Evolutionary conservation across 1,140 invertebrate species (phyloP).

Genomic region (Drosophila neocordata): DNA sequence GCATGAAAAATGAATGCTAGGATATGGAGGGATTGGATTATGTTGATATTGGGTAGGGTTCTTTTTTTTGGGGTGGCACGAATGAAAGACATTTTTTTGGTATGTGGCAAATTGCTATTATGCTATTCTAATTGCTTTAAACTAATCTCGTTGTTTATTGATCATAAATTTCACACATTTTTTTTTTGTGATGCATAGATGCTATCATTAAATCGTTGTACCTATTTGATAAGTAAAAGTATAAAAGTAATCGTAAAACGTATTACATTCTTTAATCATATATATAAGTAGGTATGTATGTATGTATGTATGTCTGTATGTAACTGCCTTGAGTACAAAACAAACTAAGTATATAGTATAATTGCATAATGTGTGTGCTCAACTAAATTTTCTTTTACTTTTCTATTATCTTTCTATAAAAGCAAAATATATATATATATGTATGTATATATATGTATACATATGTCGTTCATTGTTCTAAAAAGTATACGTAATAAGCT

Average conservation of each 20-base stretch:
- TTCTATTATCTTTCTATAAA: constrained; percentile 11
- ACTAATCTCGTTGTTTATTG: constrained; percentile 81
- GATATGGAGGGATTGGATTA: neutral
- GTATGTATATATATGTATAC: neutral
- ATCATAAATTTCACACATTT: constrained; percentile 51
- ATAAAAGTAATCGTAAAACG: constrained; percentile 22
- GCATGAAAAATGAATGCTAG: constrained; percentile 29
- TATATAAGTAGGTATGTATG: neutral
- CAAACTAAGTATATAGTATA: constrained; percentile 12
- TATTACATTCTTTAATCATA: neutral
- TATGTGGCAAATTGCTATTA: constrained; percentile 53
- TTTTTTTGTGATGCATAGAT: constrained; percentile 39
- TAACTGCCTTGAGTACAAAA: constrained; percentile 23
- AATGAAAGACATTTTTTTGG: constrained; percentile 61
- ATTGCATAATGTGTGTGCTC: constrained; percentile 10
- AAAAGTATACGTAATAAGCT: neutral
- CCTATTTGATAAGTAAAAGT: constrained; percentile 23
- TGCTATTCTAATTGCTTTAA: constrained; percentile 71
- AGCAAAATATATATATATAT: constrained; percentile 17
- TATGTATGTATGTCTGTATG: constrained; percentile 4
- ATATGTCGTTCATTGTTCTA: neutral
- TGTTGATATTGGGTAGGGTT: neutral
- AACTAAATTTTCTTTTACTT: constrained; percentile 4
- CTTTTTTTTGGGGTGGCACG: constrained; percentile 29
- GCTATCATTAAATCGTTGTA: constrained; percentile 58